A percentile compares a stretch with the other conserved stretches of the same genome.
Evolutionary conservation across 2,797 vertebrate species (phyloP).

Genomic region (Dromococcyx pavoninus): DNA sequence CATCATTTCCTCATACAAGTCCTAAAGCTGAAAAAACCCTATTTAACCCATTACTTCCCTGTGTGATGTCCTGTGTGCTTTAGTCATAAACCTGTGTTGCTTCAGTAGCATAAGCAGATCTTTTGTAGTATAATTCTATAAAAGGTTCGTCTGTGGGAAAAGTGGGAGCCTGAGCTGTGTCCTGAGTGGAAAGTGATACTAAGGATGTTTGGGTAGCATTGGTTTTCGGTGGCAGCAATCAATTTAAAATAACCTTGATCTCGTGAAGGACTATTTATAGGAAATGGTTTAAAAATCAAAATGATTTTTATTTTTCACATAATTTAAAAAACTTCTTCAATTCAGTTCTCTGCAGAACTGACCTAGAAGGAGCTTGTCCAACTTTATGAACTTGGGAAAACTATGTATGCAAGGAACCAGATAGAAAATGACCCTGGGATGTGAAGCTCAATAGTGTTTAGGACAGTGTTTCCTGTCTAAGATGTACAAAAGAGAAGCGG

Average conservation of each 20-base stretch:
- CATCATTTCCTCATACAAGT: slow-evolving; percentile 43
- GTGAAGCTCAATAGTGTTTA: background rate
- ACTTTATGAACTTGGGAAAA: background rate
- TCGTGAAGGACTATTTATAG: background rate
- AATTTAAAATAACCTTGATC: background rate
- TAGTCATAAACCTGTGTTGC: background rate
- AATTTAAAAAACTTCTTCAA: background rate
- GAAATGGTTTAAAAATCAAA: background rate
- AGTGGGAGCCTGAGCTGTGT: background rate
- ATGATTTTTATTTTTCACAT: background rate
- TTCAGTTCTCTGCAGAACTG: too few species aligned
- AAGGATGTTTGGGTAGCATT: background rate
- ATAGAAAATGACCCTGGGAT: background rate
- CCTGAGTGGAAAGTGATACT: background rate
- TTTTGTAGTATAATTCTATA: background rate
- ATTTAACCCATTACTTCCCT: background rate
- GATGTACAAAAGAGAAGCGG: background rate
- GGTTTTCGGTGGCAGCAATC: background rate
- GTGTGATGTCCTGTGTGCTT: background rate
- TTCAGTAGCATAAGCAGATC: background rate
- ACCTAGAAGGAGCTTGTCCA: background rate
- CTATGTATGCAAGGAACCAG: background rate
- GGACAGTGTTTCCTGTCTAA: background rate
- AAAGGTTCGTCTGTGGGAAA: background rate
- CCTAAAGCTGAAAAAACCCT: background rate